Evolutionary conservation across 2,113 vertebrate genomes (phyloP).

Genomic region (Danio rerio): DNA sequence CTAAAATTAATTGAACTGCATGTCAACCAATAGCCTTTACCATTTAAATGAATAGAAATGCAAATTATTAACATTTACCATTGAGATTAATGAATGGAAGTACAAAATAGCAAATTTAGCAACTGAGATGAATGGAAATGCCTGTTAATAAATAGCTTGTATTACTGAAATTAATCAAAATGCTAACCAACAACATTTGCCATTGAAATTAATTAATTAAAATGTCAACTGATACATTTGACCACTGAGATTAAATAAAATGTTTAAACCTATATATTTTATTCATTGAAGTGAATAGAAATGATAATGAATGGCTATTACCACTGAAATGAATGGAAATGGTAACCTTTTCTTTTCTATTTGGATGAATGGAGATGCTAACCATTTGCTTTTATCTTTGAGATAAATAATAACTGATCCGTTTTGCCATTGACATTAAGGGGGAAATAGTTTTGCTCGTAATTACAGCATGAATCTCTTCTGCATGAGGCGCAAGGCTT

Average conservation of each 20-base stretch:
- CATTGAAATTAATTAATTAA: no score
- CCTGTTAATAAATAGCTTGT: no score
- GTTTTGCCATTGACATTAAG: no score
- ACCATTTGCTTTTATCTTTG: not conserved
- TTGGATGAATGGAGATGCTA: not conserved
- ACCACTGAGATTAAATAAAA: not conserved
- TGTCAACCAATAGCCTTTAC: no score
- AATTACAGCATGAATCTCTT: not conserved
- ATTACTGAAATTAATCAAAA: no score
- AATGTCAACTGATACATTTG: not conserved
- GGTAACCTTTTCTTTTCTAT: no score
- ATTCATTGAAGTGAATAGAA: not conserved
- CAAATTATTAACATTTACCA: not conserved
- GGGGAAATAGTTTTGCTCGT: no score
- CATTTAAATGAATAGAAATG: not conserved
- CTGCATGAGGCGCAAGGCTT: constrained; percentile 1
- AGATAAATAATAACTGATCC: not conserved
- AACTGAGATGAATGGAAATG: not conserved
- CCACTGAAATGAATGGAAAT: not conserved
- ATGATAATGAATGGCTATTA: not conserved
- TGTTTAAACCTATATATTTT: not conserved
- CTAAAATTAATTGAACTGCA: no score
- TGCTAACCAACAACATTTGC: not conserved
- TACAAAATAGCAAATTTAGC: not conserved
- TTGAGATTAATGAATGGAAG: not conserved